Conservation (phyloP, 2,113 vertebrate genomes). For the Plecotus auritus region DNA sequence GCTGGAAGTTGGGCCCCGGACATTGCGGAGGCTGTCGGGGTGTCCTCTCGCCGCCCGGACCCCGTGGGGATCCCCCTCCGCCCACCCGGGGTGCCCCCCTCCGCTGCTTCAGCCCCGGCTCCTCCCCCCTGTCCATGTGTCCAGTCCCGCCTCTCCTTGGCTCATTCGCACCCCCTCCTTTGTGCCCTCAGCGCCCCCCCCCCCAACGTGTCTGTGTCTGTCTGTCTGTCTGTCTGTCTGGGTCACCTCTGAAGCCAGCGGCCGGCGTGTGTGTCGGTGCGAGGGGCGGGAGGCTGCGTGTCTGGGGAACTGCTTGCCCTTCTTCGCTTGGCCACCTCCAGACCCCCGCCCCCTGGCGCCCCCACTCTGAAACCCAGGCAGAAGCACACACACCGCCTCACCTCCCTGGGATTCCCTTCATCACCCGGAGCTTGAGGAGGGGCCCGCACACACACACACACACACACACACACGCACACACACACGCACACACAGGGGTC, state of each 20-base stretch:
- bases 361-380: constrained; percentile 52
- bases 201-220: constrained; percentile 20
- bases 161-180: constrained; percentile 44
- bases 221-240: constrained; percentile 71
- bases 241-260: constrained; percentile 70
- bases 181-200: constrained; percentile 38
- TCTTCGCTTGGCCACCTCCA: constrained; percentile 49
- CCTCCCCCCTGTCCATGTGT: constrained; percentile 55
- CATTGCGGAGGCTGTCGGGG: constrained; percentile 70
- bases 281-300: background rate
- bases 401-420: constrained; percentile 71
- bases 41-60: constrained; percentile 59
- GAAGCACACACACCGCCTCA: constrained; percentile 46
- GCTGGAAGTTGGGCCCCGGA: constrained; percentile 73
- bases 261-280: constrained; percentile 5
- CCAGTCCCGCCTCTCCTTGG: constrained; percentile 53
- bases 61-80: constrained; percentile 70
- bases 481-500: background rate
- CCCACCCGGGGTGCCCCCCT: constrained; percentile 66
- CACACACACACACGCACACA: background rate
- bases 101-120: constrained; percentile 46
- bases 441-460: background rate
- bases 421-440: constrained; percentile 62
- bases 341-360: background rate
- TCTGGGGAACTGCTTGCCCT: constrained; percentile 36